phyloP scores from a whole-genome alignment of 2,797 vertebrate species.

The Enteromius viviparus region DNA sequence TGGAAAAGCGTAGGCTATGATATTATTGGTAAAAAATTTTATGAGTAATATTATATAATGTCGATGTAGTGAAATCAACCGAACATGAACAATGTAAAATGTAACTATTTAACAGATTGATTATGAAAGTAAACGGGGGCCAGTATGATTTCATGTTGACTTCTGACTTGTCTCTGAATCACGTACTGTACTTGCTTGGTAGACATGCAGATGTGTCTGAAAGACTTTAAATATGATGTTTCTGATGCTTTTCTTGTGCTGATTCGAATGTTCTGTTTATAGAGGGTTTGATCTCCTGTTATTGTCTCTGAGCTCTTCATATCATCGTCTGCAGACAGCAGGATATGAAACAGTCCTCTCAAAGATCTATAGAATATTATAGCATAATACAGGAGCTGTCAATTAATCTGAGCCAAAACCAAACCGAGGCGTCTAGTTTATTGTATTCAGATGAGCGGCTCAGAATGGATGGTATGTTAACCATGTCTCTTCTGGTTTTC shows the following conservation, averaged over 20 bases:
- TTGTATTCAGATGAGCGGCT: not conserved
- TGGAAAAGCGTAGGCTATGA: too few relatives aligned
- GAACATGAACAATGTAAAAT: not conserved
- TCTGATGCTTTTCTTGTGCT: not conserved
- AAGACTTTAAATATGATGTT: not conserved
- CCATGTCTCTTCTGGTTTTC: constrained; percentile 60
- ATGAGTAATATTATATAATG: not conserved
- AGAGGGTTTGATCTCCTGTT: not conserved
- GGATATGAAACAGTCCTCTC: constrained; percentile 10
- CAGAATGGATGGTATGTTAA: not conserved
- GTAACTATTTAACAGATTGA: too few relatives aligned
- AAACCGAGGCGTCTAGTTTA: not conserved
- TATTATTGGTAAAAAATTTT: too few relatives aligned
- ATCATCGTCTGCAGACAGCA: not conserved
- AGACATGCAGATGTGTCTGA: not conserved
- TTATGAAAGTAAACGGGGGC: not conserved
- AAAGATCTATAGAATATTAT: not conserved
- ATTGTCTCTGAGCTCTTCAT: not conserved
- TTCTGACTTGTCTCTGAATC: not conserved
- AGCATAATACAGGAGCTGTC: not conserved
- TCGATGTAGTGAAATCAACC: not conserved
- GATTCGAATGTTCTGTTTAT: not conserved
- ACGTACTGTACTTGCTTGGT: not conserved
- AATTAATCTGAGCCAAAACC: not conserved
- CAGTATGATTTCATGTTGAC: not conserved